Evolutionary conservation across 2,113 vertebrate species (phyloP).

Genomic region (Rallus limicola): DNA sequence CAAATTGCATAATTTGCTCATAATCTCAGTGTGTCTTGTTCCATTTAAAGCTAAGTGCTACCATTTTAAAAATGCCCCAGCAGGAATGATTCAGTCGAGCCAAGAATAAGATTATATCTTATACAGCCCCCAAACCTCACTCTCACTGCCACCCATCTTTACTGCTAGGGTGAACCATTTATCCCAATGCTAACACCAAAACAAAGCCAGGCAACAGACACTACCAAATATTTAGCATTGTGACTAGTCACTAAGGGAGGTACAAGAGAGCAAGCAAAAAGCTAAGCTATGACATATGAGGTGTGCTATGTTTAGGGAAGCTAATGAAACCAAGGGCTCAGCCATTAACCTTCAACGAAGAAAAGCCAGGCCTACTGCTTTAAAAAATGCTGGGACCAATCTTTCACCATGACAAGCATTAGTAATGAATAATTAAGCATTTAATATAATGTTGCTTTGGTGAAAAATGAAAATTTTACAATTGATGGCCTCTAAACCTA

Average conservation of each 20-base stretch:
- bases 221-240: neutral
- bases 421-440: slow-evolving; percentile 98
- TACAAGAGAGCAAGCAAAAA: neutral
- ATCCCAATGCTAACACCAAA: slow-evolving; percentile 37
- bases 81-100: neutral
- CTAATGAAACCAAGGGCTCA: slow-evolving; percentile 82
- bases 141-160: neutral
- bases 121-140: neutral
- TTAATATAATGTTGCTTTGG: slow-evolving; percentile 89
- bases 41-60: slow-evolving; percentile 42
- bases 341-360: slow-evolving; percentile 90
- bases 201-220: neutral
- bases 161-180: neutral
- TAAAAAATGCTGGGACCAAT: slow-evolving; percentile 85
- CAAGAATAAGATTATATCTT: neutral
- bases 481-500: slow-evolving; percentile 86
- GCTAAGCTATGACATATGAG: slow-evolving; percentile 78
- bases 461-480: slow-evolving; percentile 91
- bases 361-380: slow-evolving; percentile 81
- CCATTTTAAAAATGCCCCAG: neutral
- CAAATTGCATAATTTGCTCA: slow-evolving; percentile 49
- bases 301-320: slow-evolving; percentile 75
- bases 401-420: slow-evolving; percentile 91
- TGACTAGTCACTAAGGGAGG: neutral
- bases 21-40: slow-evolving; percentile 28